Evolutionary conservation across 2,113 vertebrate species (phyloP), one percentile per base, ranked within the genome.

Genomic region (Alces alces): DNA sequence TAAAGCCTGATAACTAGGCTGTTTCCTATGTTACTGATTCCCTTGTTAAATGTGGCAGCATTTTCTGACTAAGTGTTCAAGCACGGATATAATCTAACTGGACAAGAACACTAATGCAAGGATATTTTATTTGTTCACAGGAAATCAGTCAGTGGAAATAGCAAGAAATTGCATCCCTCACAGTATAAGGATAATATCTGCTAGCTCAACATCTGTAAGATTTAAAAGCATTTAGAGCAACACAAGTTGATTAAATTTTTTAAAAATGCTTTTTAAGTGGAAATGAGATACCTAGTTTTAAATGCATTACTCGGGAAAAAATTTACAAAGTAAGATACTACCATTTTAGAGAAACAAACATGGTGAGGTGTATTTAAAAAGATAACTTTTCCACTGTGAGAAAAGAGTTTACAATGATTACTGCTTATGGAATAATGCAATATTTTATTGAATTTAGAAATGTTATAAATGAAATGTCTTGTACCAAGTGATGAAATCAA

Each of bases 401-500:
- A 50, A 96, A 70, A 86, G 47, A 86, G 10, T 83, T 91, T 73
- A 33, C 43, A 96, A 50, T 3, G 0, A 61, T 94, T 3, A 2
- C 47, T 97, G 61, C 15, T 86, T 94, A 2, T 7, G 17, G 78
- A 86, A 94, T 54, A 36, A 93, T 95, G 94, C 23, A 94, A 84
- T 93, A 93, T 64, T 97, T 88, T 85, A 96, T 89, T 89, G 87
- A 58, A 76, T 92, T 85, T 70, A 90, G 52, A 91, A 83, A 28
- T 94, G 14, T 83, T 93, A 86, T 39, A 79, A 91, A 86, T 86
- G n/a, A 96, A 97, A 78, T 23, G 2, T 10, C 83, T 76, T 96
- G 21, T 36, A 90, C 25, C 45, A 89, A 92, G 78, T 60, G 17
- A 95, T 90, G 91, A 15, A 98, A 97, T 73, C 86, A 94, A 95